Evolutionary conservation across 2,888 invertebrate species (phyloP), one percentile per base, ranked within the genome.

Genomic region (Caenorhabditis panamensis): DNA sequence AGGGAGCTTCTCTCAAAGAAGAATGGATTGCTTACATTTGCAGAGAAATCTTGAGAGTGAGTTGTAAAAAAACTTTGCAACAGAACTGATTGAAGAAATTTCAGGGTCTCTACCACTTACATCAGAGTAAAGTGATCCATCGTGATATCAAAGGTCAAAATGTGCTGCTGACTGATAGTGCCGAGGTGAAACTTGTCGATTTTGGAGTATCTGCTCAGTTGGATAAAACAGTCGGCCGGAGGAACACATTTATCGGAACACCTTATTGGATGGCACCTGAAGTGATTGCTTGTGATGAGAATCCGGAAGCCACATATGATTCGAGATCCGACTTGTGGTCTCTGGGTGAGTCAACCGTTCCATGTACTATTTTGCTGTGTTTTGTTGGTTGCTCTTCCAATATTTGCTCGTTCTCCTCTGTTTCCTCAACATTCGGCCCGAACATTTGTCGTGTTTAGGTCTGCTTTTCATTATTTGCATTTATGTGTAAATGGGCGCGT

Each of bases 21-120:
- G 99, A 99, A 93, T 99, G 99, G 98, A 99, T 99, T 92, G 97
- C 99, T 73, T 99, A 99, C 92, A 96, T 99, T 89, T 97, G 97
- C 92, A 94, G 93, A 78, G 99, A 92, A 95, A 99, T 94, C 68
- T 89, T 93, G 61, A 88, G 92, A 90, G 63, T 68, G 16, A 63
- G 67, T 51, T 1, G 13, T 9, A 5, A 16, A 9, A 5, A 58
- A 37, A 24, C 6, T 18, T 24, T n/a, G n/a, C 22, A 24, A 8
- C 22, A 18, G 9, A 31, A 13, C 41, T 41, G 41, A 13, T 6
- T 41, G 8, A 6, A 41, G 31, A 41, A 31, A 22, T 56, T 96
- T 84, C 94, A 97, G 91, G 98, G 98, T 87, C 94, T 99, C 82
- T 95, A 96, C 91, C 98, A 99, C 93, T 94, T 99, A 91, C 98